A percentile compares a stretch with the other conserved stretches of the same genome.
Conservation (phyloP, 2,797 vertebrate species). For the Tokudaia muenninki region DNA sequence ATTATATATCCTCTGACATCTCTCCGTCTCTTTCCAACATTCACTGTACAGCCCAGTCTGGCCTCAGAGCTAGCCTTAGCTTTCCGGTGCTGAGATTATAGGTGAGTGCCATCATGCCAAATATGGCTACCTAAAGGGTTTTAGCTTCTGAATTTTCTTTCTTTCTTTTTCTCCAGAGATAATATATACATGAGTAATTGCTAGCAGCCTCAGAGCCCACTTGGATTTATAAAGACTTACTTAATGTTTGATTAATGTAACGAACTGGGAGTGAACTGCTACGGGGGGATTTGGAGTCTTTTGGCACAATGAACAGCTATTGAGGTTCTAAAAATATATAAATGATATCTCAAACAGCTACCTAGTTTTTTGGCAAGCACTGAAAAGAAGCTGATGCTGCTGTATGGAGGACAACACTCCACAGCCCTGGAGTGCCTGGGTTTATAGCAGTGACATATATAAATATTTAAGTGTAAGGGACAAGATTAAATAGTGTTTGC, state of each 20-base stretch:
- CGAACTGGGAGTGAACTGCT: not conserved
- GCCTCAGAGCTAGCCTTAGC: not conserved
- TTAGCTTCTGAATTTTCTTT: constrained; percentile 30
- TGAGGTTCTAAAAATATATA: constrained; percentile 37
- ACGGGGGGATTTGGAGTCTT: not conserved
- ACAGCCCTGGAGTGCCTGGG: not conserved
- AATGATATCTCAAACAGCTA: constrained; percentile 3
- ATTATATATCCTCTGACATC: not conserved
- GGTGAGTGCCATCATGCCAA: not conserved
- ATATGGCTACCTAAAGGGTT: not conserved
- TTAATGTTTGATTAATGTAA: constrained; percentile 11
- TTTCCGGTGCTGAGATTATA: not conserved
- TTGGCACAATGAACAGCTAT: constrained; percentile 2
- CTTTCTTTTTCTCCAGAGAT: not conserved
- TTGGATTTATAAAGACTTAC: constrained; percentile 39
- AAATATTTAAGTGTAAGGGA: constrained; percentile 40
- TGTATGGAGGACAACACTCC: not conserved
- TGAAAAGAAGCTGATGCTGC: constrained; percentile 26
- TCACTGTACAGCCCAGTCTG: not conserved
- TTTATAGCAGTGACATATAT: constrained; percentile 2
- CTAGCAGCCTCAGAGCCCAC: not conserved
- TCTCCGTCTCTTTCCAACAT: not conserved
- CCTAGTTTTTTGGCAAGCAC: constrained; percentile 23
- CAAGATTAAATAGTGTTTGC: not conserved
- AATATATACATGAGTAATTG: not conserved